Evolutionary conservation across 1,140 invertebrate genomes (phyloP), one percentile per base, ranked within the genome.

Genomic region (Drosophila navojoa): DNA sequence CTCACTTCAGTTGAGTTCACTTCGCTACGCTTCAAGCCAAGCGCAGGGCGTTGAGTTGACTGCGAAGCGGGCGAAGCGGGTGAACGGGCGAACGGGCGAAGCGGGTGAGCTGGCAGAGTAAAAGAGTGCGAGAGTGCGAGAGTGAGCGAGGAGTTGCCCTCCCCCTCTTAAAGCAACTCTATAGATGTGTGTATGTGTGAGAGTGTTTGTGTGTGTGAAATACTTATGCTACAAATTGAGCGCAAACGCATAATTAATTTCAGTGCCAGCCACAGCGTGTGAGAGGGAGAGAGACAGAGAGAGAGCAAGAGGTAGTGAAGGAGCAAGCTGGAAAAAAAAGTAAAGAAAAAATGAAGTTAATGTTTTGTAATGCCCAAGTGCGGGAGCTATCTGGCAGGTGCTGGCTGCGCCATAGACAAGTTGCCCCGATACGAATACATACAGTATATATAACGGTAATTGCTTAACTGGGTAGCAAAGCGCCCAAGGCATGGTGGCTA

Each of bases 231-330:
- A 86, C 82, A 86, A 86, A 86, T 86, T 87, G 82, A 87, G 82
- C 82, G 82, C 82, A 79, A 86, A 86, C 82, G 82, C 82, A 86
- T 86, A 86, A 86, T 87, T 86, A 86, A 86, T 86, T 86, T 77
- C 82, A 76, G 64, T 62, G 76, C 62, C 76, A 60, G 72, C 61
- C 44, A 81, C 86, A 75, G 0, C 9, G 42, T 3, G n/a, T 9
- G 15, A 45, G n/a, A 16, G 42, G 5, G 42, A 16, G 42, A 16
- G 42, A 16, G 15, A 45, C 5, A 16, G 42, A 1, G 42, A 16
- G 42, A 16, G 42, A 16, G 42, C 19, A 22, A 22, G 19, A 22
- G 6, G n/a, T 6, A 45, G 42, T 15, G 42, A 45, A 15, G 42
- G n/a, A n/a, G n/a, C 4, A 5, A 7, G n/a, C n/a, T 7, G 5